A percentile compares a stretch with the other conserved stretches of the same genome.
These are phyloP conservation scores for Leucophenga varia DNA, from an alignment of 1,140 invertebrate species.

Conservation along the genomic window DNA sequence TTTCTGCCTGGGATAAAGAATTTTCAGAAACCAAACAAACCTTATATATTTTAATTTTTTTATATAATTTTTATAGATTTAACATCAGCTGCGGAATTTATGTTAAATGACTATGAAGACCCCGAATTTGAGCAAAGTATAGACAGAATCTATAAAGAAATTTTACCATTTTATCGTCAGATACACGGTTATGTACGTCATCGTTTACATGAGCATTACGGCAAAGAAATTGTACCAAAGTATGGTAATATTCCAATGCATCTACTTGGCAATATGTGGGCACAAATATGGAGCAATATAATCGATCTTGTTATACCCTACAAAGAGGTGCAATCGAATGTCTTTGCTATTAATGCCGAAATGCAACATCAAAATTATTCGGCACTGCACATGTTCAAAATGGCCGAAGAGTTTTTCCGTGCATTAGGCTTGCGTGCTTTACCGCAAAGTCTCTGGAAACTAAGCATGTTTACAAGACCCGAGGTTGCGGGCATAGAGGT, in stretches of 20 bases:
- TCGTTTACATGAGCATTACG: conserved; percentile 58
- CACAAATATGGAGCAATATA: conserved; percentile 71
- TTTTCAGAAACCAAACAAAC: too few species aligned
- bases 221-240: conserved; percentile 22
- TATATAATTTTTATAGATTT: conserved; percentile 5
- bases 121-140: conserved; percentile 48
- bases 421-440: conserved; percentile 79
- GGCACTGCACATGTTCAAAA: conserved; percentile 47
- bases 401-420: conserved; percentile 79
- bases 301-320: conserved; percentile 68
- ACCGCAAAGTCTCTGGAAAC: conserved; percentile 75
- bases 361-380: conserved; percentile 32
- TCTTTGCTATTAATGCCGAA: conserved; percentile 63
- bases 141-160: conserved; percentile 57
- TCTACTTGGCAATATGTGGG: conserved; percentile 67
- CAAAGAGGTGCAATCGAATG: conserved; percentile 61
- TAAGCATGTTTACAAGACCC: conserved; percentile 70
- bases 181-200: conserved; percentile 63
- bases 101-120: conserved; percentile 61
- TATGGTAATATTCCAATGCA: conserved; percentile 37
- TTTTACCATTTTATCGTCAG: conserved; percentile 62
- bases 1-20: too few species aligned
- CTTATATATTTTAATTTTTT: too few species aligned
- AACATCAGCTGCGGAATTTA: conserved; percentile 31
- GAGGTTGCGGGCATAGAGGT: conserved; percentile 62